Percentiles rank a stretch among this genome's conserved stretches.
These are phyloP conservation scores for Aphelinus atriplicis DNA, from an alignment of 1,140 invertebrate species.

Conservation along the genomic window DNA sequence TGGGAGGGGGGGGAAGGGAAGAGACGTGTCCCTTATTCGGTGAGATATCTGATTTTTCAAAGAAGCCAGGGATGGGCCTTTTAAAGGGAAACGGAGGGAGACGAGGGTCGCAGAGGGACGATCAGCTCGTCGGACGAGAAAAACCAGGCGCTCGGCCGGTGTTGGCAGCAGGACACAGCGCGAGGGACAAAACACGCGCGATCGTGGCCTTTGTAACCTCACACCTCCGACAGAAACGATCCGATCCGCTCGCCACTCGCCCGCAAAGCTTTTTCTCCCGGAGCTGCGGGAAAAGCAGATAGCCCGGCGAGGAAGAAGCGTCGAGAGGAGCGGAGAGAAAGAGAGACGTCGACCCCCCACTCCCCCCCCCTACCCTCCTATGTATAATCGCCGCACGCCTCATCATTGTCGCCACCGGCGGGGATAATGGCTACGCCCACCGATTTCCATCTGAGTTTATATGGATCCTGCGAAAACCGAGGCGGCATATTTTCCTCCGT, in stretches of 20 bases:
- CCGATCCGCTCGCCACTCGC: constrained; percentile 32
- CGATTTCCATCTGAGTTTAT: constrained; percentile 52
- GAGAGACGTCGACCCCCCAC: constrained; percentile 39
- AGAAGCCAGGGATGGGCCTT: too few relatives aligned
- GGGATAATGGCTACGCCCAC: constrained; percentile 47
- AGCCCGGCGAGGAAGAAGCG: constrained; percentile 42
- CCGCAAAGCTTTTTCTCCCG: constrained; percentile 47
- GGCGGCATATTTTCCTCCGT: constrained; percentile 6
- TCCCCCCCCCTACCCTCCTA: constrained; percentile 39
- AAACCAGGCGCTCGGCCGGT: constrained; percentile 26
- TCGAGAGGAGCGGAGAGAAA: constrained; percentile 40
- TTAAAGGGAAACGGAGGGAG: too few relatives aligned
- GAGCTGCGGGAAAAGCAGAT: constrained; percentile 2
- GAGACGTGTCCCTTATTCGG: background rate
- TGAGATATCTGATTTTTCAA: too few relatives aligned
- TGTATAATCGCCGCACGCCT: constrained; percentile 48
- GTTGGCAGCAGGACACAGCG: background rate
- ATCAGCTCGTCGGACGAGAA: too few relatives aligned
- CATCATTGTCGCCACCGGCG: background rate
- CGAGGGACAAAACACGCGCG: constrained; percentile 53
- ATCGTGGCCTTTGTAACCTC: constrained; percentile 60
- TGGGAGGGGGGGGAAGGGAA: constrained; percentile 22
- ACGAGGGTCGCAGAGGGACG: too few relatives aligned
- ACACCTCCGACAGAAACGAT: constrained; percentile 59
- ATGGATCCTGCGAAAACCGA: constrained; percentile 14